These are phyloP conservation scores for Orientallactaga bullata DNA, from an alignment of 2,113 vertebrate genomes.

Conservation along the genomic window DNA sequence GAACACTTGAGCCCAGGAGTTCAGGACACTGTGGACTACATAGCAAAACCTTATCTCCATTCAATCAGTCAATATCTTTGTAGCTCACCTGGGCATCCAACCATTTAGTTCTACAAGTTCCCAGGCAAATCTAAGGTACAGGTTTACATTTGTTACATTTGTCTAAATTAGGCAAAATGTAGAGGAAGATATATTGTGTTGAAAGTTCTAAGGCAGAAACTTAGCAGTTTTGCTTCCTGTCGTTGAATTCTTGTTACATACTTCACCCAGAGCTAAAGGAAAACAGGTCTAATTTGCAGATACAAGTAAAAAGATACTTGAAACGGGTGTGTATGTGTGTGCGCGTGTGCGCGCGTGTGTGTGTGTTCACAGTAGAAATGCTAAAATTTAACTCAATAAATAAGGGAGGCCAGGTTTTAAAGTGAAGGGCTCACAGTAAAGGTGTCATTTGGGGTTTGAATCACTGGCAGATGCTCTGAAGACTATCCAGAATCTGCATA, in stretches of 20 bases:
- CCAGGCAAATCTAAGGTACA: neutral
- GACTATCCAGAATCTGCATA: slow-evolving; percentile 4
- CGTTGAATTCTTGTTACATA: neutral
- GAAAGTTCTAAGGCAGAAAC: neutral
- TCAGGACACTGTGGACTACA: neutral
- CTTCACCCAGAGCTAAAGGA: neutral
- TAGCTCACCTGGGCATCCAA: neutral
- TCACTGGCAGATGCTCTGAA: neutral
- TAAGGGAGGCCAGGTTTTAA: neutral
- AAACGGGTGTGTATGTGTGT: neutral
- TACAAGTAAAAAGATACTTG: neutral
- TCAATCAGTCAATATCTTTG: neutral
- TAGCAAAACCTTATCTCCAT: neutral
- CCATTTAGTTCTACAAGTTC: neutral
- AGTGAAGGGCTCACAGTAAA: neutral
- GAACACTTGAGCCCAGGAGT: neutral
- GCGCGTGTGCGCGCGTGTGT: neutral
- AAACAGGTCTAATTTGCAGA: neutral
- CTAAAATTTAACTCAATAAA: slow-evolving; percentile 36
- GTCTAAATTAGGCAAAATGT: neutral
- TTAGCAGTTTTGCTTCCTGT: slow-evolving; percentile 9
- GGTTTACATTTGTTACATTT: neutral
- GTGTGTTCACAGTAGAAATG: neutral
- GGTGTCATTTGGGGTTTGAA: slow-evolving; percentile 14
- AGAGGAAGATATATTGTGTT: neutral